Conservation (phyloP, 2,113 vertebrate species). For the Peromyscus californicus region DNA sequence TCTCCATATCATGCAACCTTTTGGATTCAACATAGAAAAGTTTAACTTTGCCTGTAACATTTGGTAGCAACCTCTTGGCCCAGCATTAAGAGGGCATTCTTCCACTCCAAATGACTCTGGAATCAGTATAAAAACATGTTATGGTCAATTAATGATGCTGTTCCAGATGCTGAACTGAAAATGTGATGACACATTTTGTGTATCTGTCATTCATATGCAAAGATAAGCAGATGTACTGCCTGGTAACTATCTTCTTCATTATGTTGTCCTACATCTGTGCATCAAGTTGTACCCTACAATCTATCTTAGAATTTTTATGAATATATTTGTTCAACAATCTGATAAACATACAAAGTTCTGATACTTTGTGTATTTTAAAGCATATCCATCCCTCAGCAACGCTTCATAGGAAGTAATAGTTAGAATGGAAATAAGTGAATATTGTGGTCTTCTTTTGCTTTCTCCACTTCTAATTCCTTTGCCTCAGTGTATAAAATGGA, state of each 20-base stretch:
- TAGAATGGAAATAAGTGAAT: slow-evolving; percentile 51
- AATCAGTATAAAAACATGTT: not conserved
- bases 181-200: not conserved
- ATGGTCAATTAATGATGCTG: not conserved
- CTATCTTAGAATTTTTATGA: slow-evolving; percentile 22
- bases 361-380: slow-evolving; percentile 47
- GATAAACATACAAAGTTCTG: not conserved
- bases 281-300: not conserved
- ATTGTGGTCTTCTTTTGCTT: not conserved
- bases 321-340: slow-evolving; percentile 17
- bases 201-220: not conserved
- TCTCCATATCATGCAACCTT: not conserved
- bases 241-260: not conserved
- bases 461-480: slow-evolving; percentile 17
- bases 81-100: not conserved
- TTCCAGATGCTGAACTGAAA: not conserved
- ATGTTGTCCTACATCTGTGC: not conserved
- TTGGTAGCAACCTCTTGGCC: not conserved
- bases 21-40: not conserved
- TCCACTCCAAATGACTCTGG: not conserved
- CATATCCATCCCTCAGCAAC: not conserved
- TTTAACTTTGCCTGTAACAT: not conserved
- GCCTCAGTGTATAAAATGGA: slow-evolving; percentile 36
- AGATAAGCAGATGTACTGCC: not conserved
- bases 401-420: not conserved